Evolutionary conservation across 2,888 invertebrate species (phyloP).

Genomic region (Steinernema hermaphroditum): DNA sequence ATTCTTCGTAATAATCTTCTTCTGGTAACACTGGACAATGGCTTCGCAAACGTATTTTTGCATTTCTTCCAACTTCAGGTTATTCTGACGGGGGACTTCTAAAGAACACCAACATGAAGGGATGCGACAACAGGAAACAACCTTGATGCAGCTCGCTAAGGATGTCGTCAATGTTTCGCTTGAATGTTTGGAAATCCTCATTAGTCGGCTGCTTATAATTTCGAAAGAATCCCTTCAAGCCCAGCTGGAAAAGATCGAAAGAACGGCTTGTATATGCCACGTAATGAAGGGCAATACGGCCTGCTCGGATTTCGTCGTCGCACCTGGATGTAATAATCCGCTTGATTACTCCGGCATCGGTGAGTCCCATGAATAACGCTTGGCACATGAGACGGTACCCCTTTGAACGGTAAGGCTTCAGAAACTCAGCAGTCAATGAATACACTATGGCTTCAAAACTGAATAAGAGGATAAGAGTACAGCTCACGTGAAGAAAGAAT

Average conservation of each 20-base stretch:
- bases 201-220: not conserved
- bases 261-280: not conserved
- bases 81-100: not conserved
- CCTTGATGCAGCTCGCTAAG: no score
- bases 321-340: not conserved
- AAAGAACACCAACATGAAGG: not conserved
- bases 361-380: not conserved
- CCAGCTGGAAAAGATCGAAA: not conserved
- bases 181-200: not conserved
- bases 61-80: not conserved
- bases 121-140: no score
- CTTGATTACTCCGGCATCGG: not conserved
- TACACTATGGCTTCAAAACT: not conserved
- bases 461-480: not conserved
- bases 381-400: slow-evolving; percentile 6
- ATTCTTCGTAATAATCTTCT: not conserved
- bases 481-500: no score
- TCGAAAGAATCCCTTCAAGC: not conserved
- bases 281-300: not conserved
- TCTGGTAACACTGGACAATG: not conserved
- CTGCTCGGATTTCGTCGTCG: not conserved
- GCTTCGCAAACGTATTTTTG: not conserved
- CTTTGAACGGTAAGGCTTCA: not conserved
- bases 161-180: no score
- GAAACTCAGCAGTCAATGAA: not conserved